These are phyloP conservation scores for Mesochorus sp. DNA, from an alignment of 2,888 invertebrate genomes.

Conservation along the genomic window DNA sequence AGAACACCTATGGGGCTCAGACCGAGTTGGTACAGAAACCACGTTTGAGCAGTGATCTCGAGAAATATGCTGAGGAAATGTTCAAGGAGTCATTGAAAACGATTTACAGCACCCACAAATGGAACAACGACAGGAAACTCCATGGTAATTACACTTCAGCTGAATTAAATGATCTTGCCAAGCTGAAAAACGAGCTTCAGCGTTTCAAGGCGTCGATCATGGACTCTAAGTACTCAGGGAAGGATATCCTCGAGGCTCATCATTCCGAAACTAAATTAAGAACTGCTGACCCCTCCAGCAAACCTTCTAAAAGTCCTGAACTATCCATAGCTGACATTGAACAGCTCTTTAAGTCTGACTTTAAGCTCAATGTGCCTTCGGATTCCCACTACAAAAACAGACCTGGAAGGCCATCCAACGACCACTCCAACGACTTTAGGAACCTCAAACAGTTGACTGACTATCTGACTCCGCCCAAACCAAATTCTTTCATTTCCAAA, in stretches of 20 bases:
- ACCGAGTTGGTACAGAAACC: slow-evolving; percentile 73
- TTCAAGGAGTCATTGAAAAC: slow-evolving; percentile 79
- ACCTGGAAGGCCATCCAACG: slow-evolving; percentile 56
- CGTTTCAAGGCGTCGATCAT: slow-evolving; percentile 68
- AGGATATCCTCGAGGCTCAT: slow-evolving; percentile 72
- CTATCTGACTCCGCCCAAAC: slow-evolving; percentile 76
- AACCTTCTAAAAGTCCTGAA: slow-evolving; percentile 67
- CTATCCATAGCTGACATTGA: slow-evolving; percentile 72
- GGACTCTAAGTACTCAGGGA: slow-evolving; percentile 65
- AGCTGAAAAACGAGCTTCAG: slow-evolving; percentile 74
- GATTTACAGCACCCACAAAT: slow-evolving; percentile 80
- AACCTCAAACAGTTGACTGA: slow-evolving; percentile 68
- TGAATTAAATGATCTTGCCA: slow-evolving; percentile 73
- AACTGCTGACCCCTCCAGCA: slow-evolving; percentile 65
- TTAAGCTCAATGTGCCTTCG: slow-evolving; percentile 64
- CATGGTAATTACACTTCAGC: slow-evolving; percentile 68
- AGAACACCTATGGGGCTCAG: slow-evolving; percentile 70
- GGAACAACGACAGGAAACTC: slow-evolving; percentile 76
- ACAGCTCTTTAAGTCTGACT: slow-evolving; percentile 73
- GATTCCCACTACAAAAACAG: slow-evolving; percentile 65
- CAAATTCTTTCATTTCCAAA: slow-evolving; percentile 71
- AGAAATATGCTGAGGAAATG: slow-evolving; percentile 80
- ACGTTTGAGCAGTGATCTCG: slow-evolving; percentile 75
- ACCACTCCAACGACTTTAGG: slow-evolving; percentile 57
- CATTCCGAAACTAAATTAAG: slow-evolving; percentile 75